Percentiles rank a stretch among this genome's conserved stretches.
Evolutionary conservation across 2,888 invertebrate species (phyloP).

Genomic region (Mimumesa dahlbomi): DNA sequence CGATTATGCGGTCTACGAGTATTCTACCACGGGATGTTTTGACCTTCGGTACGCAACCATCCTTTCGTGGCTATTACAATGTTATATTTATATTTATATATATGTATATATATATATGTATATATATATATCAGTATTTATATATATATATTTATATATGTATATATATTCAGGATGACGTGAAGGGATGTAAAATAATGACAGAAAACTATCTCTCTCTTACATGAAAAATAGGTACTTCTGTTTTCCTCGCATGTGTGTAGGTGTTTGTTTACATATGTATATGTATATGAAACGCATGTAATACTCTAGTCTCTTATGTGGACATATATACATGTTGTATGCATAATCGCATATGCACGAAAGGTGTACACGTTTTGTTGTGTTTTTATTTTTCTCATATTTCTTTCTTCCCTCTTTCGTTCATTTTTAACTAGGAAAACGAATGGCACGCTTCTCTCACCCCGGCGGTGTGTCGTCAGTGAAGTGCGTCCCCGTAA

Average conservation of each 20-base stretch:
- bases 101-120: too few species aligned
- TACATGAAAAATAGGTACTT: constrained; percentile 68
- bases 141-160: too few species aligned
- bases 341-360: constrained; percentile 38
- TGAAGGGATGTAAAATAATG: constrained; percentile 72
- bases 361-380: constrained; percentile 44
- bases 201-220: constrained; percentile 70
- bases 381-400: too few species aligned
- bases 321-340: constrained; percentile 55
- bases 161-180: constrained; percentile 55
- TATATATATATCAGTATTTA: too few species aligned
- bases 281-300: constrained; percentile 57
- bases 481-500: too few species aligned
- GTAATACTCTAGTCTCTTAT: constrained; percentile 50
- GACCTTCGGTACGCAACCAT: constrained; percentile 42
- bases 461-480: constrained; percentile 1
- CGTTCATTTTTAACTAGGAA: constrained; percentile 54
- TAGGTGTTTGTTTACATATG: constrained; percentile 60
- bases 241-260: constrained; percentile 60
- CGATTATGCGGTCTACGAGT: constrained; percentile 62
- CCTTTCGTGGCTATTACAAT: constrained; percentile 42
- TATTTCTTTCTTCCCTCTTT: constrained; percentile 7
- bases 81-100: too few species aligned
- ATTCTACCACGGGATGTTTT: constrained; percentile 59
- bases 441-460: constrained; percentile 50